Evolutionary conservation across 2,113 vertebrate genomes (phyloP).

Genomic region (Zapornia atra): DNA sequence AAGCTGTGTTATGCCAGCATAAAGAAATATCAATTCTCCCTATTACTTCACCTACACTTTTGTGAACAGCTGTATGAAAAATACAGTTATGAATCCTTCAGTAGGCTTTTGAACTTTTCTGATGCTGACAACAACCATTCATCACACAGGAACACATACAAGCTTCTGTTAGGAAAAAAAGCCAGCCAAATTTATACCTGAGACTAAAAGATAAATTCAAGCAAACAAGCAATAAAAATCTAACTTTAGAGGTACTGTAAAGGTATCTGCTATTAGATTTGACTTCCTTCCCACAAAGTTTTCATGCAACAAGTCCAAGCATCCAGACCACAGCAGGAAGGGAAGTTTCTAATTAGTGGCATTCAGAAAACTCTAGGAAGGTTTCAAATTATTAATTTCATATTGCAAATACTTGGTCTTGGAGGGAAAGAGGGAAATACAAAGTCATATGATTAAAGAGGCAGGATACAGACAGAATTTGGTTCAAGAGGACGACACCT

Average conservation of each 20-base stretch:
- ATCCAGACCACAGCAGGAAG: not conserved
- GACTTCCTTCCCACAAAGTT: not conserved
- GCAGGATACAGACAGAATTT: not conserved
- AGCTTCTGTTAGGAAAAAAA: not conserved
- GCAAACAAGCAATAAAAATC: not conserved
- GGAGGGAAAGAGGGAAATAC: not conserved
- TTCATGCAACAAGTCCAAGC: not conserved
- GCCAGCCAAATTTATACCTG: not conserved
- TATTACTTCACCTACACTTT: not conserved
- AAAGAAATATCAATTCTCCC: not conserved
- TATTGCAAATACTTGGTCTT: not conserved
- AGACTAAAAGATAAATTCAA: not conserved
- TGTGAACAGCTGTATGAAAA: not conserved
- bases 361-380: not conserved
- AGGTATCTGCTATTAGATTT: not conserved
- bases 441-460: not conserved
- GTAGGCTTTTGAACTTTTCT: not conserved
- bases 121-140: not conserved
- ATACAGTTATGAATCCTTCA: not conserved
- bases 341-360: not conserved
- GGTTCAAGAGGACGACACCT: not conserved
- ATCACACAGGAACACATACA: not conserved
- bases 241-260: not conserved
- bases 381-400: not conserved
- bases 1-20: not conserved